phyloP scores from a whole-genome alignment of 1,140 invertebrate species.

The Eriosoma lanigerum region DNA sequence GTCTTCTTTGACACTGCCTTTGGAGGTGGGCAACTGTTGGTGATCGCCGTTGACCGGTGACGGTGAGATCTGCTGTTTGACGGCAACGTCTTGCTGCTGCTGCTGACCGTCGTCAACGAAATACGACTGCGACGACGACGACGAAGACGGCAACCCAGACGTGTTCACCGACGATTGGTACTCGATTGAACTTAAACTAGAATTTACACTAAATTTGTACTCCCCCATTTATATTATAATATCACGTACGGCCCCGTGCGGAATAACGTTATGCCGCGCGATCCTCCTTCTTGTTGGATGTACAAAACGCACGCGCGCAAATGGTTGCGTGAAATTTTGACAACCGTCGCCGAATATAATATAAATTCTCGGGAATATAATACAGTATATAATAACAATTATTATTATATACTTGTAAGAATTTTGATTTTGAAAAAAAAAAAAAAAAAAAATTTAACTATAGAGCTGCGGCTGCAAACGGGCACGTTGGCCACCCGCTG shows the following conservation, averaged over 20 bases:
- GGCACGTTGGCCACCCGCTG: constrained; percentile 52
- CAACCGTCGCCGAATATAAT: background rate
- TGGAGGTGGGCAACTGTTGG: constrained; percentile 22
- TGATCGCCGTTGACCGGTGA: constrained; percentile 49
- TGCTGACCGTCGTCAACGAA: constrained; percentile 31
- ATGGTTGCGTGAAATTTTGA: background rate
- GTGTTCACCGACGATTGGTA: constrained; percentile 50
- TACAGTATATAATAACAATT: background rate
- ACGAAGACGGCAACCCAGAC: constrained; percentile 30
- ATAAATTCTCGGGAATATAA: background rate
- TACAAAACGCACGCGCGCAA: constrained; percentile 4
- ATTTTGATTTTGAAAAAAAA: constrained; percentile 40
- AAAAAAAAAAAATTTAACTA: constrained; percentile 35
- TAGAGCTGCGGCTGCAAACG: constrained; percentile 48
- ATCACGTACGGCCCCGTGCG: constrained; percentile 24
- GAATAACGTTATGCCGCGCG: background rate
- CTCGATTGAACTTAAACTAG: constrained; percentile 49
- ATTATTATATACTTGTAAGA: background rate
- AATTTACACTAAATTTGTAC: constrained; percentile 52
- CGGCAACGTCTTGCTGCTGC: constrained; percentile 23
- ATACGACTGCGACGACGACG: constrained; percentile 41
- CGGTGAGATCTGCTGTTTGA: constrained; percentile 47
- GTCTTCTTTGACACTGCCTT: constrained; percentile 29
- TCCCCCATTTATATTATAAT: constrained; percentile 45
- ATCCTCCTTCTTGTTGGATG: background rate